Evolutionary conservation across 1,140 invertebrate species (phyloP), one percentile per base, ranked within the genome.

Genomic region (Atta colombica): DNA sequence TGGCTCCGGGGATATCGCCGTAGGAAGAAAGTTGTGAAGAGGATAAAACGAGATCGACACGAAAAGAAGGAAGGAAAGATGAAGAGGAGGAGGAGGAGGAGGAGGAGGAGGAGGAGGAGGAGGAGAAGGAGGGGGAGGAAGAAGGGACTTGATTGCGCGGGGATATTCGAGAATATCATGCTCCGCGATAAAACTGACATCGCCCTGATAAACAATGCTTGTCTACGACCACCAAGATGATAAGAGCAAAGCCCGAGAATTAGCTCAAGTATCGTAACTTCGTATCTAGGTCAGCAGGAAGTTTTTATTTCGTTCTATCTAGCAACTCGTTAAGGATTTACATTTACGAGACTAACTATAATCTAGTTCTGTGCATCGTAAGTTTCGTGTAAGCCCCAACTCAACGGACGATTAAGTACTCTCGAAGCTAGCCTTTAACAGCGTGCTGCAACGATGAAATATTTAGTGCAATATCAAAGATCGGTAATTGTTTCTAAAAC

Each of bases 181-280:
- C 51, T 66, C 80, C 77, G 53, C 71, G 81, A 61, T 82, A 90
- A 85, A 85, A 88, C 75, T 87, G 89, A 90, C 89, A 90, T 86
- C 81, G 71, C 75, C 49, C 82, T 88, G 89, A 90, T 90, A 87
- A 90, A 90, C 89, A 90, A 90, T 81, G 85, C 89, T 90, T 90
- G 89, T 90, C 81, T 77, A 88, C 89, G 77, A 77, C 60, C 86
- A 12, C 28, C 16, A 16, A 81, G 66, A 90, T 87, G 89, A 90
- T 90, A 90, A 90, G 86, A 68, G 77, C 7, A 86, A 78, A 81
- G 66, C 84, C 39, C 68, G 80, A 69, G 80, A 84, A 84, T 84
- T 84, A 84, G 80, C 69, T 61, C 69, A 85, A 85, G 82, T 85
- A 77, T 85, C 82, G 75, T 45, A 66, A 55, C 75, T 78, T 21